Evolutionary conservation across 2,113 vertebrate genomes (phyloP).

Genomic region (Hemichromis elongatus): DNA sequence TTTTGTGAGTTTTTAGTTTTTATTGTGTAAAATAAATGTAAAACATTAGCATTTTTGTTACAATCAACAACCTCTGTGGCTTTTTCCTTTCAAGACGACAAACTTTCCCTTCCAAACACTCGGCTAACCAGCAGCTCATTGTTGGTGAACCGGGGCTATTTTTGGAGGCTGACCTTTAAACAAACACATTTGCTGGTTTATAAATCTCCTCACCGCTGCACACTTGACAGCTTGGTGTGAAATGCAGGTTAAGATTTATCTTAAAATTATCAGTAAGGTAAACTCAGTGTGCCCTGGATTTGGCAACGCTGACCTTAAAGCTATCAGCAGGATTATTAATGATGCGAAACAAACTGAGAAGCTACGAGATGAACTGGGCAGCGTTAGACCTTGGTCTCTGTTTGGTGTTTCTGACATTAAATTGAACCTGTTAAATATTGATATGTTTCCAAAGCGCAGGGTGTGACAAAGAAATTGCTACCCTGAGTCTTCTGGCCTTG

Average conservation of each 20-base stretch:
- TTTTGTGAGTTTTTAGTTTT: background rate
- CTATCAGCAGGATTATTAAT: constrained; percentile 32
- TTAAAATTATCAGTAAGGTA: background rate
- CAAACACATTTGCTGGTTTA: background rate
- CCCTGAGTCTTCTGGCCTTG: background rate
- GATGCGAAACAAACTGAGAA: constrained; percentile 8
- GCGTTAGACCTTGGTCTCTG: background rate
- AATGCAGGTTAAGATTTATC: constrained; percentile 15
- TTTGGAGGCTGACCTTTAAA: constrained; percentile 9
- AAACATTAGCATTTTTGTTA: background rate
- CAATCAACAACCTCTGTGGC: background rate
- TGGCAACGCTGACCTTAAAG: background rate
- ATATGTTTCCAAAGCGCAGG: background rate
- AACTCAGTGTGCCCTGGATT: background rate
- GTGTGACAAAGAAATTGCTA: background rate
- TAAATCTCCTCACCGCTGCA: background rate
- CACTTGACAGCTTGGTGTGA: background rate
- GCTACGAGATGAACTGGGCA: background rate
- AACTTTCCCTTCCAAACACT: background rate
- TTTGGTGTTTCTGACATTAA: background rate
- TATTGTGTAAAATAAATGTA: fast-evolving
- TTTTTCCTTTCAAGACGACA: background rate
- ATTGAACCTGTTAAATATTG: background rate
- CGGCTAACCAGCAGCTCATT: background rate
- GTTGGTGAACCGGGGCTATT: background rate